These are phyloP conservation scores for Myotis findleyi DNA, from an alignment of 2,797 vertebrate species.

Conservation along the genomic window DNA sequence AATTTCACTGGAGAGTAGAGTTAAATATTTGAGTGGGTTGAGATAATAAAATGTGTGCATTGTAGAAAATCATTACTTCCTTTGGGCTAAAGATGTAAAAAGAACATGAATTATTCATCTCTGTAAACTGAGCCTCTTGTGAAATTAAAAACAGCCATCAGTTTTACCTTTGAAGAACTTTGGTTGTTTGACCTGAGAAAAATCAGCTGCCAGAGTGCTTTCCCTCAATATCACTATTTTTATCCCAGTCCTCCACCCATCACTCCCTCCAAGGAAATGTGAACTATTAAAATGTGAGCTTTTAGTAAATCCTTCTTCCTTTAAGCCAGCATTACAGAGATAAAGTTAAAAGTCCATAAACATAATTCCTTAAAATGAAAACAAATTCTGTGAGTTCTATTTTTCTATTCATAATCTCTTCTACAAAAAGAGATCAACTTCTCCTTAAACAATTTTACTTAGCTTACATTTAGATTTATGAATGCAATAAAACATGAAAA, in stretches of 20 bases:
- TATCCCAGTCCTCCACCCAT: not conserved
- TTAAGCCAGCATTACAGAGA: not conserved
- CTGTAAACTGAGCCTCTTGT: not conserved
- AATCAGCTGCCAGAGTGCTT: not conserved
- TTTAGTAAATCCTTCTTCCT: constrained; percentile 24
- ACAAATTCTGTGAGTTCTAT: not conserved
- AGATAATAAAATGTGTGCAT: not conserved
- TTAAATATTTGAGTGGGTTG: not conserved
- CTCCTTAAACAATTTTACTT: not conserved
- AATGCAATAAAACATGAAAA: constrained; percentile 33
- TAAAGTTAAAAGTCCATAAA: constrained; percentile 27
- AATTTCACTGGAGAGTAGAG: not conserved
- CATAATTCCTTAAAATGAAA: constrained; percentile 51
- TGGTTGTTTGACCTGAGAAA: not conserved
- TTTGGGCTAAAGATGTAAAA: not conserved
- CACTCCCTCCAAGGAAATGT: not conserved
- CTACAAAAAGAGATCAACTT: not conserved
- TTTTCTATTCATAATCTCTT: constrained; percentile 27
- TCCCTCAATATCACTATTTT: not conserved
- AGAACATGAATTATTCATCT: not conserved
- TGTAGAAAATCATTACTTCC: constrained; percentile 1
- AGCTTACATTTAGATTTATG: constrained; percentile 14
- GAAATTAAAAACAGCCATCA: not conserved
- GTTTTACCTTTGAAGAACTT: not conserved
- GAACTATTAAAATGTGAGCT: constrained; percentile 47